These are phyloP conservation scores for Karalla daura DNA, from an alignment of 2,797 vertebrate genomes.

Conservation along the genomic window DNA sequence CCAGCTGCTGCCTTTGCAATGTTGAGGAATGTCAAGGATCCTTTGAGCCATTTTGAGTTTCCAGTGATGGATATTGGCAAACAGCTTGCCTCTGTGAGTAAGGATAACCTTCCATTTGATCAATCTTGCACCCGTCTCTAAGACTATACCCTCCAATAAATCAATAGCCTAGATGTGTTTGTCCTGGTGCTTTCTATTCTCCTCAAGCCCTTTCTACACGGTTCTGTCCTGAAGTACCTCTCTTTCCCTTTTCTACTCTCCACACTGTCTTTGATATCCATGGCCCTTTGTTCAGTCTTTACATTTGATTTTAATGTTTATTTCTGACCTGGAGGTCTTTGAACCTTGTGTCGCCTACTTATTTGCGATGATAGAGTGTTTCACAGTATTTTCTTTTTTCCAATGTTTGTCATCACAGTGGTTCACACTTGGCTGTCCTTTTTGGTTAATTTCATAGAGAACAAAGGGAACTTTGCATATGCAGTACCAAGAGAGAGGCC, in stretches of 20 bases:
- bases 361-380: slow-evolving; percentile 63
- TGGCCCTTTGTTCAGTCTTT: slow-evolving; percentile 46
- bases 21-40: slow-evolving; percentile 73
- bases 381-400: slow-evolving; percentile 57
- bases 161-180: slow-evolving; percentile 83
- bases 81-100: slow-evolving; percentile 85
- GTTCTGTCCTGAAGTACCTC: slow-evolving; percentile 38
- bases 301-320: slow-evolving; percentile 40
- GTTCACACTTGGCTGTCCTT: slow-evolving; percentile 59
- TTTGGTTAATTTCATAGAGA: slow-evolving; percentile 63
- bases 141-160: slow-evolving; percentile 82
- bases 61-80: slow-evolving; percentile 85
- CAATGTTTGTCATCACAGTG: slow-evolving; percentile 69
- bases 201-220: slow-evolving; percentile 45
- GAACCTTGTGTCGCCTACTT: slow-evolving; percentile 45
- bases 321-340: slow-evolving; percentile 52
- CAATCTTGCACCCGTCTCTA: slow-evolving; percentile 82
- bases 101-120: slow-evolving; percentile 86
- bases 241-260: slow-evolving; percentile 32
- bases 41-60: slow-evolving; percentile 80
- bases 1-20: slow-evolving; percentile 43
- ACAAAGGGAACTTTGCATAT: slow-evolving; percentile 58
- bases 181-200: slow-evolving; percentile 75
- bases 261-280: slow-evolving; percentile 38
- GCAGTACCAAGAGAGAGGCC: slow-evolving; percentile 44